These are phyloP conservation scores for Oreochromis aureus DNA, from an alignment of 2,113 vertebrate genomes.

Conservation along the genomic window DNA sequence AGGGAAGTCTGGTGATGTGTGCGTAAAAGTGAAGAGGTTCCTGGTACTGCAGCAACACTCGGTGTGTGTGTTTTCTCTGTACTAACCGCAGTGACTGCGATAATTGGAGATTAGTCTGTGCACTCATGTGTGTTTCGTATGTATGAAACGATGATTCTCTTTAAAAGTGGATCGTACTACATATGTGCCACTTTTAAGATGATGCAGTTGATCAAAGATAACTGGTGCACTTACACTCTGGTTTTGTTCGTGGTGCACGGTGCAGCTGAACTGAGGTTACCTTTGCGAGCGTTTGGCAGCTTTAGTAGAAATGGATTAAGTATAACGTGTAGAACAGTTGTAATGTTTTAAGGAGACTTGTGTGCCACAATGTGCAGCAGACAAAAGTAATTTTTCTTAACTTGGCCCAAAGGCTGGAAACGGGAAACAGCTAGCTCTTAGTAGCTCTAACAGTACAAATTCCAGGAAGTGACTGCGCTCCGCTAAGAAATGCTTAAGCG, in stretches of 20 bases:
- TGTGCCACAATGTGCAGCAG: not conserved
- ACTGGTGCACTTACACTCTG: not conserved
- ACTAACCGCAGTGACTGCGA: not conserved
- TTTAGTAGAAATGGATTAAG: not conserved
- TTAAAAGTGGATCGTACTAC: not conserved
- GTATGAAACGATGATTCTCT: not conserved
- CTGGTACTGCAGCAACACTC: slow-evolving; percentile 41
- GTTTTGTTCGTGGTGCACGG: not conserved
- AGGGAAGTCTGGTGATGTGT: slow-evolving; percentile 50
- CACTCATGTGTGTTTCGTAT: not conserved
- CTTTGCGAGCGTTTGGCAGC: not conserved
- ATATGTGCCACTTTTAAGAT: not conserved
- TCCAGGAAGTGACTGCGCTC: not conserved
- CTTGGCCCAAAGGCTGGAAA: not conserved
- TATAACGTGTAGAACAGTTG: not conserved
- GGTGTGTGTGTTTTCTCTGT: not conserved
- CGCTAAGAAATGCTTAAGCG: not conserved
- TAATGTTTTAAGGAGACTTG: not conserved
- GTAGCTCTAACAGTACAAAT: not conserved
- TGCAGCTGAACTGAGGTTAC: not conserved
- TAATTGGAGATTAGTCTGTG: not conserved
- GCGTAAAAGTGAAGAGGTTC: slow-evolving; percentile 49
- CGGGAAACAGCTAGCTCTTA: not conserved
- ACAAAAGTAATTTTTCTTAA: not conserved
- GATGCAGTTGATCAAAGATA: not conserved